Percentiles rank a stretch among this genome's conserved stretches.
Conservation (phyloP, 37 sponge, comb jelly and placozoan species). For the Eunapius fragilis region DNA sequence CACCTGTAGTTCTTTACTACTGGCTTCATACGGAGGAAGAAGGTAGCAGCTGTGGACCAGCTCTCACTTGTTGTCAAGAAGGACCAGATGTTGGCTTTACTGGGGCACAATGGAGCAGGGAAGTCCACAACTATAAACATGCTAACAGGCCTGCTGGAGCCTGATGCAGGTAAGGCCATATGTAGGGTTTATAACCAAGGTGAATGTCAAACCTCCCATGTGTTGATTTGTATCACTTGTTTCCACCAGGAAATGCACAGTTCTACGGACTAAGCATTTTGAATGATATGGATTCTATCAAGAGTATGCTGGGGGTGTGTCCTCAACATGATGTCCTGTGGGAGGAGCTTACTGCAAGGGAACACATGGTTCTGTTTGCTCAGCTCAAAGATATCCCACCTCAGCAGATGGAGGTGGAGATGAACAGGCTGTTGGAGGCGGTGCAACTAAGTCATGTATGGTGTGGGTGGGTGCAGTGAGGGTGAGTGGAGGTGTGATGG, state of each 20-base stretch:
- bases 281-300: slow-evolving; percentile 63
- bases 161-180: slow-evolving; percentile 43
- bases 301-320: slow-evolving; percentile 84
- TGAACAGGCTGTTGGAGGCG: slow-evolving; percentile 49
- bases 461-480: no score
- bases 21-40: not conserved
- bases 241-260: slow-evolving; percentile 68
- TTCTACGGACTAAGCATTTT: slow-evolving; percentile 66
- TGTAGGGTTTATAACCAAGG: not conserved
- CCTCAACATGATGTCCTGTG: slow-evolving; percentile 86
- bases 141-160: slow-evolving; percentile 75
- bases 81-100: slow-evolving; percentile 71
- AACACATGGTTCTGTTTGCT: slow-evolving; percentile 80
- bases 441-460: slow-evolving; percentile 67
- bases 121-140: slow-evolving; percentile 89
- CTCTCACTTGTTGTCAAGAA: slow-evolving; percentile 39
- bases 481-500: not conserved
- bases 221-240: no score
- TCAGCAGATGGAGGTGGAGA: slow-evolving; percentile 41
- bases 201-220: no score
- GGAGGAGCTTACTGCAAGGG: slow-evolving; percentile 79
- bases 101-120: slow-evolving; percentile 90
- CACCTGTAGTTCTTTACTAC: slow-evolving; percentile 4
- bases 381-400: slow-evolving; percentile 57
- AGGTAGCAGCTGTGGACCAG: slow-evolving; percentile 58